These are phyloP conservation scores for Coregonus sp. DNA, from an alignment of 2,797 vertebrate genomes.

Conservation along the genomic window DNA sequence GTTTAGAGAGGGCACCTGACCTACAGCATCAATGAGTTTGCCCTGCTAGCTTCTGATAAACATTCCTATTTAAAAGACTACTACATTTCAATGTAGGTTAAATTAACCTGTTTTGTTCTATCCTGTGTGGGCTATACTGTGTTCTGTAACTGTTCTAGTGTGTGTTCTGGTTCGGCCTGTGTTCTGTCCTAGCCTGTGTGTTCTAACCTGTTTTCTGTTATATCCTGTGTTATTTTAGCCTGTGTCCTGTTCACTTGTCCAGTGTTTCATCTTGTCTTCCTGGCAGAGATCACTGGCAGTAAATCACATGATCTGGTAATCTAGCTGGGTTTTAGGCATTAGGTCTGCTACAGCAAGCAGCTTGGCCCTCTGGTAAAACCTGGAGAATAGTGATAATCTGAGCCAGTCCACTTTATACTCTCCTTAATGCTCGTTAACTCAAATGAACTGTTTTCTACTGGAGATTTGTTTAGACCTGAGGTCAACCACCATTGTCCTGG, in stretches of 20 bases:
- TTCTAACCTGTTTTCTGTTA: neutral
- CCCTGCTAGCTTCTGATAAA: neutral
- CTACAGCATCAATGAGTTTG: neutral
- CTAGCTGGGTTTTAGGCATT: neutral
- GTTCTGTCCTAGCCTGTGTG: neutral
- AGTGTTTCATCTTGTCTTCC: neutral
- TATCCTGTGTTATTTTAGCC: too few species aligned
- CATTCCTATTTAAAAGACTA: neutral
- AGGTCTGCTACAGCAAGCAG: neutral
- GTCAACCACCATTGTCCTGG: neutral
- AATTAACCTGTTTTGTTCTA: neutral
- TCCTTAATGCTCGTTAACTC: neutral
- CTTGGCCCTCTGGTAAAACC: neutral
- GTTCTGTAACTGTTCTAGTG: neutral
- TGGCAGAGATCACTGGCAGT: neutral
- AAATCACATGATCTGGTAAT: neutral
- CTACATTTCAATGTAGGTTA: neutral
- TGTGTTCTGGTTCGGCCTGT: neutral
- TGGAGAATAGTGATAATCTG: neutral
- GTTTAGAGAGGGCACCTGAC: neutral
- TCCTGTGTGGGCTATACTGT: neutral
- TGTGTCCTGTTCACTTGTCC: too few species aligned
- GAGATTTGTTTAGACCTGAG: neutral
- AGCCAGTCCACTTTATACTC: neutral
- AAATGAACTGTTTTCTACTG: neutral